Evolutionary conservation across 2,888 invertebrate genomes (phyloP).

Genomic region (Phrixothrix hirtus): DNA sequence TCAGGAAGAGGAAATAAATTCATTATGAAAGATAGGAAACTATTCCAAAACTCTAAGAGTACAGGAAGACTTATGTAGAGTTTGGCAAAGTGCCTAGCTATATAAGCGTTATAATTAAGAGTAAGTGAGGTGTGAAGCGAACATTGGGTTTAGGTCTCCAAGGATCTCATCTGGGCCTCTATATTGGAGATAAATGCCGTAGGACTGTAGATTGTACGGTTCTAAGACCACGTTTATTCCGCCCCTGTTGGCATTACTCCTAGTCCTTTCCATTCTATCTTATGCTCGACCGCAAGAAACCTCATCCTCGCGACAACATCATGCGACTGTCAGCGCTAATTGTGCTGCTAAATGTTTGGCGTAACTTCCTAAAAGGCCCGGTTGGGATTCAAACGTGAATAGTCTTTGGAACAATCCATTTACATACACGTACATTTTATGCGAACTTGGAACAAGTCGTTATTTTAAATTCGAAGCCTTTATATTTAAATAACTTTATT

Average conservation of each 20-base stretch:
- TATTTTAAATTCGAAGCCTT: conserved; percentile 12
- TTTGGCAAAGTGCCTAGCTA: conserved; percentile 34
- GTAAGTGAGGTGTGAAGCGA: conserved; percentile 54
- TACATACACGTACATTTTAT: conserved; percentile 16
- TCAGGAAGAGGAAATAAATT: conserved; percentile 24
- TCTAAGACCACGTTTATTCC: conserved; percentile 26
- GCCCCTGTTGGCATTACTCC: conserved; percentile 22
- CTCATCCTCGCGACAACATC: conserved; percentile 17
- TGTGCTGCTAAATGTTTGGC: conserved; percentile 29
- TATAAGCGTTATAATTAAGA: conserved; percentile 52
- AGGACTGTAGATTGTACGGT: conserved; percentile 33
- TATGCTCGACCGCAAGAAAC: conserved; percentile 31
- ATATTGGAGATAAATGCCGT: conserved; percentile 42
- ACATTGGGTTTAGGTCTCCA: conserved; percentile 47
- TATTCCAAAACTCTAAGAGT: conserved; percentile 28
- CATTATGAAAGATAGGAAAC: conserved; percentile 22
- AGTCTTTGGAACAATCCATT: conserved; percentile 7
- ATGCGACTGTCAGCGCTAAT: conserved; percentile 28
- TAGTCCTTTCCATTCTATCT: conserved; percentile 20
- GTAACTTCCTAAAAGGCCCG: conserved; percentile 16
- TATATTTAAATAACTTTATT: conserved; percentile 22
- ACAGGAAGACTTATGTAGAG: conserved; percentile 29
- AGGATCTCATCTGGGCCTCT: conserved; percentile 49
- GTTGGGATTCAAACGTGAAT: conserved; percentile 9
- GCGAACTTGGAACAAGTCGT: conserved; percentile 7